Evolutionary conservation across 2,797 vertebrate genomes (phyloP).

Genomic region (Oceanodroma leucorhoa): DNA sequence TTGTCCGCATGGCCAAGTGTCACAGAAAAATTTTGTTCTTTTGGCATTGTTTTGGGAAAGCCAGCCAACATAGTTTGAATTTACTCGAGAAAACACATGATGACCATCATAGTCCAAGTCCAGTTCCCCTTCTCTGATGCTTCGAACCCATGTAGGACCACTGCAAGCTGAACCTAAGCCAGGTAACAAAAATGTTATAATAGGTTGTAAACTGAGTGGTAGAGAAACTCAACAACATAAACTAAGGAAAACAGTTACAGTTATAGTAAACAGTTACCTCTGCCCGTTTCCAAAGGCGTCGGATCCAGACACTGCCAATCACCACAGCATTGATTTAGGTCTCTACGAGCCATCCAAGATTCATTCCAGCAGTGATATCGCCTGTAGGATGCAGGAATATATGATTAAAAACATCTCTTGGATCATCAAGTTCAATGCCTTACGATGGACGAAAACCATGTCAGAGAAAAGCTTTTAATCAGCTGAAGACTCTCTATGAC

Average conservation of each 20-base stretch:
- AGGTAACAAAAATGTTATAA: background rate
- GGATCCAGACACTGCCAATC: slow-evolving; percentile 85
- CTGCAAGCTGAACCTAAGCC: slow-evolving; percentile 55
- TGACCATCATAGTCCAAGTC: slow-evolving; percentile 66
- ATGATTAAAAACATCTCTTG: background rate
- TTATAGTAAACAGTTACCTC: slow-evolving; percentile 51
- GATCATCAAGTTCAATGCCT: background rate
- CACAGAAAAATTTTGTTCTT: slow-evolving; percentile 51
- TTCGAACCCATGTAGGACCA: slow-evolving; percentile 67
- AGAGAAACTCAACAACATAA: background rate
- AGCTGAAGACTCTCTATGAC: background rate
- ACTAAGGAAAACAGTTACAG: background rate
- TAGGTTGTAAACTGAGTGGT: background rate
- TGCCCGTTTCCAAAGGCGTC: slow-evolving; percentile 79
- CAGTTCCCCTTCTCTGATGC: slow-evolving; percentile 65
- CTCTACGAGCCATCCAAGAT: slow-evolving; percentile 80
- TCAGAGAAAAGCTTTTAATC: background rate
- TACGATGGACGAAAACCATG: background rate
- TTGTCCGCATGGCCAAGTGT: slow-evolving; percentile 52
- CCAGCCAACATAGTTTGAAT: slow-evolving; percentile 53
- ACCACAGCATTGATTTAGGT: slow-evolving; percentile 70
- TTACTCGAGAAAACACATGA: slow-evolving; percentile 60
- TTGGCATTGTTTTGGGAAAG: slow-evolving; percentile 48
- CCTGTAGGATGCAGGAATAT: slow-evolving; percentile 61
- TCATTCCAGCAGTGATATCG: slow-evolving; percentile 84